A percentile compares a stretch with the other conserved stretches of the same genome.
Conservation (phyloP, 2,113 vertebrate species). For the Ophiodon elongatus region DNA sequence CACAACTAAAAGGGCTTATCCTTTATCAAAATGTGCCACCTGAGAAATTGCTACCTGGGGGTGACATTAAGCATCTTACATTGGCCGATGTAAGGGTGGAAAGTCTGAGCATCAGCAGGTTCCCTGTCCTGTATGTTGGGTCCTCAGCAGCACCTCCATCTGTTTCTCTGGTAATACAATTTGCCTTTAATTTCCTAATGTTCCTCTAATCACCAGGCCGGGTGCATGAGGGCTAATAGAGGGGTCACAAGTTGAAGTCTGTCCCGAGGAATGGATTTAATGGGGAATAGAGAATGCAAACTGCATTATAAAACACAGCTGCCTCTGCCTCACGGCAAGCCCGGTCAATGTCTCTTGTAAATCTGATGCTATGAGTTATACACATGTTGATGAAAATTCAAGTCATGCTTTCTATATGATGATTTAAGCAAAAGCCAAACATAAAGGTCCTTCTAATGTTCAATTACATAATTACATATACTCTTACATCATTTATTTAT, state of each 20-base stretch:
- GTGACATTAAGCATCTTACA: constrained; percentile 74
- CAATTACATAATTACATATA: neutral
- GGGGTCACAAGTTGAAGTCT: constrained; percentile 82
- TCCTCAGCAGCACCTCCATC: constrained; percentile 79
- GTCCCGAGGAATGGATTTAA: constrained; percentile 83
- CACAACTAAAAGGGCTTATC: constrained; percentile 49
- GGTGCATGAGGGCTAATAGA: constrained; percentile 83
- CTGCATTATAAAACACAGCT: constrained; percentile 81
- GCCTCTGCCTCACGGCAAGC: constrained; percentile 59
- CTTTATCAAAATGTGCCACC: constrained; percentile 60
- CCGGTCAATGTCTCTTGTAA: constrained; percentile 34
- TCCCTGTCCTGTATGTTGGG: constrained; percentile 71
- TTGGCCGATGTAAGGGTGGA: constrained; percentile 54
- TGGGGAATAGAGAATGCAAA: constrained; percentile 83
- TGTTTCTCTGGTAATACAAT: constrained; percentile 86
- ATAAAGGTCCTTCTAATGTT: neutral
- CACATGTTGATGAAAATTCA: neutral
- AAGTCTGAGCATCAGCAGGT: constrained; percentile 79
- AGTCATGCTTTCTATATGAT: constrained; percentile 3
- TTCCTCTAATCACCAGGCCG: constrained; percentile 84
- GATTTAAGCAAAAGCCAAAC: constrained; percentile 3
- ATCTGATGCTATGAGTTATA: constrained; percentile 8
- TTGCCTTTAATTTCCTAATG: constrained; percentile 88
- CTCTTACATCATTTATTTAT: neutral
- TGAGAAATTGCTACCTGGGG: constrained; percentile 65